Evolutionary conservation across 2,113 vertebrate genomes (phyloP).

Genomic region (Sporophila hypoxantha): DNA sequence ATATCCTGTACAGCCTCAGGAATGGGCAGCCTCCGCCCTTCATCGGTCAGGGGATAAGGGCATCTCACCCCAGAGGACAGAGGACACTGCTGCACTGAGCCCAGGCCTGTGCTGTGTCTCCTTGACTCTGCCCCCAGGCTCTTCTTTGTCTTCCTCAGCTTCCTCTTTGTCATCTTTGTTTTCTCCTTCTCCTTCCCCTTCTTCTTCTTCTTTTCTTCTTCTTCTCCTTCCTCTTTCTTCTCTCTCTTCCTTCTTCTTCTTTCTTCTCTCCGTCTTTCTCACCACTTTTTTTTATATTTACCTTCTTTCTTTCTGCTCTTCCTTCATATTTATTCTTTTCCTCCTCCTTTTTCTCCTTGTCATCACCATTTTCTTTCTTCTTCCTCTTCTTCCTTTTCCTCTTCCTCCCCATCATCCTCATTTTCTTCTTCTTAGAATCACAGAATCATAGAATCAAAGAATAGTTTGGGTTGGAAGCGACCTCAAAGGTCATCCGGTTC

Average conservation of each 20-base stretch:
- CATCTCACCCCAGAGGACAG: background rate
- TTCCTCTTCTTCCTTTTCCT: background rate
- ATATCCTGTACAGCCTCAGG: background rate
- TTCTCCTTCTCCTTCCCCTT: background rate
- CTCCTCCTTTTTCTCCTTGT: background rate
- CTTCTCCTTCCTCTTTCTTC: background rate
- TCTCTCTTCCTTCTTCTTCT: too few relatives aligned
- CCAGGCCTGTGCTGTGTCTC: background rate
- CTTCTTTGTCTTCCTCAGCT: background rate
- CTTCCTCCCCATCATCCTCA: background rate
- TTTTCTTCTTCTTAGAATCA: background rate
- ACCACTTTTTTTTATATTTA: background rate
- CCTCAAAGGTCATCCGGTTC: background rate
- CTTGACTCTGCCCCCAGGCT: background rate
- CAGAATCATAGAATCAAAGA: background rate
- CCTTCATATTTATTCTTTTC: background rate
- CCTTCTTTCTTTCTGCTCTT: too few relatives aligned
- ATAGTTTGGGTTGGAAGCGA: accelerated
- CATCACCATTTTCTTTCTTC: background rate
- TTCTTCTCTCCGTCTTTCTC: background rate
- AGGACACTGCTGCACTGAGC: background rate
- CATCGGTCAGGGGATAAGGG: accelerated
- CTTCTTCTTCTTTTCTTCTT: too few relatives aligned
- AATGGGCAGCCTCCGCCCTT: background rate
- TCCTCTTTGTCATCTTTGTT: background rate